Evolutionary conservation across 2,113 vertebrate genomes (phyloP).

Genomic region (Ginglymostoma cirratum): DNA sequence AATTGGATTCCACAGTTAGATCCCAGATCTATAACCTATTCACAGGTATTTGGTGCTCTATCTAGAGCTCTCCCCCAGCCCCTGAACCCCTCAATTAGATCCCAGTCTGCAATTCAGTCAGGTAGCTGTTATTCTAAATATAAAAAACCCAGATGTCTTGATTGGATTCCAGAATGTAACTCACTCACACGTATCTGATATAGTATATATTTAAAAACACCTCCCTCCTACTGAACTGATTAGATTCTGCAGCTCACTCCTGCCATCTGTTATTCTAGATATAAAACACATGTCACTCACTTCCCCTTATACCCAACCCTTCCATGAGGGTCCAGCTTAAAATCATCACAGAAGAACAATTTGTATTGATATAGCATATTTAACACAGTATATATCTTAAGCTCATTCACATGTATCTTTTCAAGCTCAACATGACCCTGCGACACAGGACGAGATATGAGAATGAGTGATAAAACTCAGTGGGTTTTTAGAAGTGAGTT

Average conservation of each 20-base stretch:
- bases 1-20: not conserved
- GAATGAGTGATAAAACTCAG: not conserved
- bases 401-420: not conserved
- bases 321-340: not conserved
- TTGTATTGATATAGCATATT: not conserved
- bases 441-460: not conserved
- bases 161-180: not conserved
- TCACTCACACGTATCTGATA: not conserved
- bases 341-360: not conserved
- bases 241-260: too few relatives aligned
- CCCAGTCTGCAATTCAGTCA: not conserved
- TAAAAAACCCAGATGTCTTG: not conserved
- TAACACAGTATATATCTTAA: not conserved
- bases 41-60: not conserved
- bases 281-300: not conserved
- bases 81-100: not conserved
- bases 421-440: not conserved
- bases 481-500: not conserved
- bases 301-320: too few relatives aligned
- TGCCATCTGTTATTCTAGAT: not conserved
- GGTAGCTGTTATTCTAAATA: not conserved
- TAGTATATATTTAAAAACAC: too few relatives aligned
- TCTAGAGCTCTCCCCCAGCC: not conserved
- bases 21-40: not conserved
- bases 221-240: too few relatives aligned